phyloP scores from a whole-genome alignment of 2,888 invertebrate species.

The Drosophila antonietae region DNA sequence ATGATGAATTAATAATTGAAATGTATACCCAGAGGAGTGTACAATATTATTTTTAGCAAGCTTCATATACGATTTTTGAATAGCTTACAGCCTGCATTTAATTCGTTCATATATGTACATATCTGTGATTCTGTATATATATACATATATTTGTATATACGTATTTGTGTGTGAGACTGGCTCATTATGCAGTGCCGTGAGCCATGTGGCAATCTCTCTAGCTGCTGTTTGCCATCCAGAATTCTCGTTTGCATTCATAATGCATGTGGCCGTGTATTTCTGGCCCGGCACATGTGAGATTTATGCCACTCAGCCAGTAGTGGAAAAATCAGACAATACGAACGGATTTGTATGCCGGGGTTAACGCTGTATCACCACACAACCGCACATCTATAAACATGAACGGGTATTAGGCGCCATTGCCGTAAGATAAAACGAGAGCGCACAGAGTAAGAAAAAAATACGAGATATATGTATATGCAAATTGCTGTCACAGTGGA shows the following conservation, averaged over 20 bases:
- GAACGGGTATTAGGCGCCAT: slow-evolving; percentile 44
- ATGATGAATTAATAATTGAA: not conserved
- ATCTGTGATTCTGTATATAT: slow-evolving; percentile 15
- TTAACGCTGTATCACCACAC: slow-evolving; percentile 12
- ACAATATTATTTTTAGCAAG: not conserved
- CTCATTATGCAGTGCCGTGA: slow-evolving; percentile 48
- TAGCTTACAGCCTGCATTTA: slow-evolving; percentile 15
- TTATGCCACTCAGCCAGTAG: slow-evolving; percentile 59
- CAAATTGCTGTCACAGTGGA: slow-evolving; percentile 69
- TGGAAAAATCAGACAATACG: slow-evolving; percentile 61
- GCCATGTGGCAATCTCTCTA: slow-evolving; percentile 14
- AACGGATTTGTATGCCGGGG: slow-evolving; percentile 51
- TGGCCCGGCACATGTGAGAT: slow-evolving; percentile 52
- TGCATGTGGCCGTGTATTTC: slow-evolving; percentile 23
- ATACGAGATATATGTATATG: slow-evolving; percentile 40
- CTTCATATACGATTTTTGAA: not conserved
- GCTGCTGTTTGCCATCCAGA: slow-evolving; percentile 21
- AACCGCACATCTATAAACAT: slow-evolving; percentile 13
- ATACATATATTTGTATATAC: no score
- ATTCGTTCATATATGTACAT: not conserved
- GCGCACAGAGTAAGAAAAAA: slow-evolving; percentile 1
- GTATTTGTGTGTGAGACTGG: not conserved
- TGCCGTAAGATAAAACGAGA: slow-evolving; percentile 47
- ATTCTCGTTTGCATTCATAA: slow-evolving; percentile 54
- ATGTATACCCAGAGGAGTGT: not conserved